A percentile compares a stretch with the other conserved stretches of the same genome.
phyloP scores from a whole-genome alignment of 2,888 invertebrate genomes.

The Cerastis leucographa region DNA sequence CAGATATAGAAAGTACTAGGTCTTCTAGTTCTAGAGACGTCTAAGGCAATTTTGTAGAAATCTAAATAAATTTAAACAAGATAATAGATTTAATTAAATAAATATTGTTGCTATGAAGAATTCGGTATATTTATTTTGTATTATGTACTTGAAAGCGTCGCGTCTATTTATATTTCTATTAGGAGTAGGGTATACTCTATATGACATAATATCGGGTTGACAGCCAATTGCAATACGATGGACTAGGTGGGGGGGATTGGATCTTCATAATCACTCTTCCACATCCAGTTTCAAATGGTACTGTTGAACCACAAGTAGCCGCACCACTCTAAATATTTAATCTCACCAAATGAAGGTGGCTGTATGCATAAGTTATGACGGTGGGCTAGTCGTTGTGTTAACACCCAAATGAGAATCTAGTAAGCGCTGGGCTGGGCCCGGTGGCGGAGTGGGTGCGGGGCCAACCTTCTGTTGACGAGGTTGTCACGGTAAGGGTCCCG shows the following conservation, averaged over 20 bases:
- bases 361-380: constrained; percentile 65
- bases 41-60: constrained; percentile 66
- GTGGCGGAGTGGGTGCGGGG: constrained; percentile 76
- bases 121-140: constrained; percentile 70
- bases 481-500: constrained; percentile 99
- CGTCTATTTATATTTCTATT: constrained; percentile 58
- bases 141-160: constrained; percentile 63
- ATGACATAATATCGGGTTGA: constrained; percentile 46
- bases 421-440: constrained; percentile 76
- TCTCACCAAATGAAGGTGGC: constrained; percentile 69
- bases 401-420: constrained; percentile 86
- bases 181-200: constrained; percentile 47
- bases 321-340: constrained; percentile 78
- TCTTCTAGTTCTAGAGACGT: constrained; percentile 81
- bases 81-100: constrained; percentile 55
- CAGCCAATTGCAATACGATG: constrained; percentile 74
- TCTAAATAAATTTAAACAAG: constrained; percentile 62
- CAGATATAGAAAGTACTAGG: constrained; percentile 80
- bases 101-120: constrained; percentile 56
- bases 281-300: constrained; percentile 87
- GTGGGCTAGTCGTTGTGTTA: constrained; percentile 84
- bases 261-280: constrained; percentile 88
- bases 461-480: constrained; percentile 99
- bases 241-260: constrained; percentile 61
- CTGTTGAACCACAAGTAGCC: constrained; percentile 85